These are phyloP conservation scores for Leuciscus waleckii DNA, from an alignment of 2,797 vertebrate genomes.

Conservation along the genomic window DNA sequence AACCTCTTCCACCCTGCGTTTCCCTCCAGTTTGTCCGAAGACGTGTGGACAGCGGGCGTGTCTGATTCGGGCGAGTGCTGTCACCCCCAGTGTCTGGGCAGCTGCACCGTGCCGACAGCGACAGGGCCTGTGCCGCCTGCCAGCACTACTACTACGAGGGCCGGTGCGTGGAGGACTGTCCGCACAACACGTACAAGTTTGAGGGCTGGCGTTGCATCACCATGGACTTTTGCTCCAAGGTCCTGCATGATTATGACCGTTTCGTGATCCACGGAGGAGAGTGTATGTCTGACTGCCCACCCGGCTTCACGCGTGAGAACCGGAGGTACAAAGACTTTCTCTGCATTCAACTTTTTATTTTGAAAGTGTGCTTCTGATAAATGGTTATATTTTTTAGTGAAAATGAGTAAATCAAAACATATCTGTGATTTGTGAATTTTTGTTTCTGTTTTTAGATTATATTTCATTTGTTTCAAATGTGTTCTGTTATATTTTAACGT, in stretches of 20 bases:
- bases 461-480: neutral
- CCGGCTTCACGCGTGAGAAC: constrained; percentile 87
- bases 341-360: neutral
- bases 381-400: neutral
- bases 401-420: neutral
- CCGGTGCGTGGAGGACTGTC: constrained; percentile 89
- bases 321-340: constrained; percentile 81
- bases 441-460: neutral
- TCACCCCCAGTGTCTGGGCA: constrained; percentile 94
- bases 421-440: neutral
- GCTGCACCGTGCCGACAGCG: constrained; percentile 84
- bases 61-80: constrained; percentile 88
- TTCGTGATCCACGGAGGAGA: constrained; percentile 93
- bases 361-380: too few relatives aligned
- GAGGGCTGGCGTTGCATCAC: constrained; percentile 97
- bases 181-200: constrained; percentile 88
- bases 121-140: constrained; percentile 89
- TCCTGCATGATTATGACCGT: constrained; percentile 80
- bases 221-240: constrained; percentile 85
- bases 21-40: constrained; percentile 87
- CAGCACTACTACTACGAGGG: constrained; percentile 90
- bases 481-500: neutral
- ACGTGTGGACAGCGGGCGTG: constrained; percentile 86
- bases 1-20: constrained; percentile 11
- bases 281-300: constrained; percentile 93